Evolutionary conservation across 2,888 invertebrate species (phyloP).

Genomic region (Alsophila aescularia): DNA sequence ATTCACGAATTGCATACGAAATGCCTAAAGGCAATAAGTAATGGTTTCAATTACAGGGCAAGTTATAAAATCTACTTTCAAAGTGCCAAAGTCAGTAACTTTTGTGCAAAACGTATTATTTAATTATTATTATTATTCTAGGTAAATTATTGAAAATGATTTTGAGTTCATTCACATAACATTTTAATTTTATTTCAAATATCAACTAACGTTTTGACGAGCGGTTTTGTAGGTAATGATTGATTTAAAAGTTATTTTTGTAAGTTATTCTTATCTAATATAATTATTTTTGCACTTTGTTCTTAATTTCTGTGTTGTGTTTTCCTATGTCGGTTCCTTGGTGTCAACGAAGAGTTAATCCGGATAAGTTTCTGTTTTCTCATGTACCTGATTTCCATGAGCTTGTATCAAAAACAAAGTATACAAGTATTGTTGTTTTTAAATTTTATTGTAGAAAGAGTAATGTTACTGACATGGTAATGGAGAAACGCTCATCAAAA

Average conservation of each 20-base stretch:
- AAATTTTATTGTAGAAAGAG: no score
- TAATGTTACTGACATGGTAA: no score
- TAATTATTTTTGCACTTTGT: no score
- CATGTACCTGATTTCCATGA: no score
- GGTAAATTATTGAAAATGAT: no score
- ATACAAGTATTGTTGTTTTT: no score
- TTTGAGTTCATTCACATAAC: conserved; percentile 2
- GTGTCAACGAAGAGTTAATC: no score
- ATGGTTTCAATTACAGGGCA: conserved; percentile 49
- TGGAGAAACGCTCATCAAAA: background rate
- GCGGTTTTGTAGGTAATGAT: background rate
- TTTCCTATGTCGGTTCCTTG: no score
- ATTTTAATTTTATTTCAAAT: background rate
- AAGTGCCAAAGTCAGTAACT: conserved; percentile 48
- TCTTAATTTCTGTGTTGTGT: no score
- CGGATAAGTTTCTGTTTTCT: no score
- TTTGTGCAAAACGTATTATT: conserved; percentile 41
- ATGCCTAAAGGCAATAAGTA: background rate
- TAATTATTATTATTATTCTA: background rate
- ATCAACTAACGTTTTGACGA: background rate
- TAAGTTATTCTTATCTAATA: no score
- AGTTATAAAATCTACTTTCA: conserved; percentile 43
- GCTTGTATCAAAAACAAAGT: no score
- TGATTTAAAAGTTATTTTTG: background rate
- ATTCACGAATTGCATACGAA: conserved; percentile 40